phyloP scores from a whole-genome alignment of 2,797 vertebrate genomes.

The Bradypodion pumilum region DNA sequence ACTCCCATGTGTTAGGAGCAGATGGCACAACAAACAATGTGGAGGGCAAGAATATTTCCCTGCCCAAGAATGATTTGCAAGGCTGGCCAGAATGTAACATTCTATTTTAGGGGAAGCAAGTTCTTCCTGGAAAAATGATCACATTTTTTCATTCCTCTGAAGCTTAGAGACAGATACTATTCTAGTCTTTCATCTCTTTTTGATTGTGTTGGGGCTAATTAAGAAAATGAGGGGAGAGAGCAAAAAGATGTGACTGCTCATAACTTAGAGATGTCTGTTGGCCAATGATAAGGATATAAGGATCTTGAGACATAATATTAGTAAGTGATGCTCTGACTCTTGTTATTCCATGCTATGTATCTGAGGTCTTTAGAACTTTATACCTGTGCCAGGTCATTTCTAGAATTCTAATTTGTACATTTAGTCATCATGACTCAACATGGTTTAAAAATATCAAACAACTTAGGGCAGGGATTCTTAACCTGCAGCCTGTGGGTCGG shows the following conservation, averaged over 20 bases:
- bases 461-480: no score
- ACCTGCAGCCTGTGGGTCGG: no score
- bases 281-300: not conserved
- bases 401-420: not conserved
- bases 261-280: not conserved
- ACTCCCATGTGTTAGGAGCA: not conserved
- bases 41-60: not conserved
- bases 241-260: constrained; percentile 1
- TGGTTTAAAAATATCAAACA: no score
- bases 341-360: not conserved
- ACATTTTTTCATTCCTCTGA: constrained; percentile 22
- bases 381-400: not conserved
- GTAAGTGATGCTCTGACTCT: not conserved
- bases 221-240: constrained; percentile 27
- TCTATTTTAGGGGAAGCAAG: not conserved
- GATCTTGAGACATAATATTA: not conserved
- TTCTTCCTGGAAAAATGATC: not conserved
- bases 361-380: accelerated
- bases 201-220: constrained; percentile 34
- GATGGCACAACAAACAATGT: not conserved
- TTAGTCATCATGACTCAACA: no score
- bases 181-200: not conserved
- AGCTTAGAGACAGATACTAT: constrained; percentile 2
- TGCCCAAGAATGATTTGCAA: not conserved
- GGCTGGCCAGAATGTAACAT: not conserved